Evolutionary conservation across 2,113 vertebrate genomes (phyloP).

Genomic region (Dermatemys mawii): DNA sequence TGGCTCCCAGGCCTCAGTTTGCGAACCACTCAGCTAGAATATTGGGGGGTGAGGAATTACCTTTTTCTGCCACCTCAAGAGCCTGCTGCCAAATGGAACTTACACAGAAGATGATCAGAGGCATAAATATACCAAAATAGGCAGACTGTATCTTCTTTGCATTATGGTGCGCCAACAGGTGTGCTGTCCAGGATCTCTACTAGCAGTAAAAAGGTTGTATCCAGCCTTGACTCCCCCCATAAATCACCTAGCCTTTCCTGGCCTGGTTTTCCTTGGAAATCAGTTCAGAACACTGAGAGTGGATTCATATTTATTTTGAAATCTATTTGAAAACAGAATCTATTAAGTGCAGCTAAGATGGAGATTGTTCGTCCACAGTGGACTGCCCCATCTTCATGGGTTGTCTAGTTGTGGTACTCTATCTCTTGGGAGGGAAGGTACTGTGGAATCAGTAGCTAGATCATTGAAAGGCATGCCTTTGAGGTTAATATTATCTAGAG

Average conservation of each 20-base stretch:
- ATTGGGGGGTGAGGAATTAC: background rate
- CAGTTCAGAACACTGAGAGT: background rate
- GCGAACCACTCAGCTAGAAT: no score
- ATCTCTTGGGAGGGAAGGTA: background rate
- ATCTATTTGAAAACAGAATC: background rate
- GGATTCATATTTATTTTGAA: background rate
- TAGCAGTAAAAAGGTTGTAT: background rate
- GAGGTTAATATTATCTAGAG: no score
- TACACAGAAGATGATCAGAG: background rate
- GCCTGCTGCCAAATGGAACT: background rate
- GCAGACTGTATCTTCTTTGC: background rate
- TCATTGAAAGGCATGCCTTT: no score
- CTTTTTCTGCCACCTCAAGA: background rate
- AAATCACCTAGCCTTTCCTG: background rate
- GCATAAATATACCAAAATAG: fast-evolving
- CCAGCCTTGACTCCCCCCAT: background rate
- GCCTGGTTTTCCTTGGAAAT: background rate
- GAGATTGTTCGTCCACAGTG: background rate
- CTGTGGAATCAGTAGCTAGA: background rate
- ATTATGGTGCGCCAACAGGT: background rate
- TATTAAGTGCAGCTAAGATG: background rate
- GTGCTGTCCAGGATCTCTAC: background rate
- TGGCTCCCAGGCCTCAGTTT: no score
- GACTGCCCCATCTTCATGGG: background rate
- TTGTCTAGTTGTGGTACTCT: background rate